phyloP scores from a whole-genome alignment of 2,797 vertebrate species.

The Paratrypauchen microcephalus region DNA sequence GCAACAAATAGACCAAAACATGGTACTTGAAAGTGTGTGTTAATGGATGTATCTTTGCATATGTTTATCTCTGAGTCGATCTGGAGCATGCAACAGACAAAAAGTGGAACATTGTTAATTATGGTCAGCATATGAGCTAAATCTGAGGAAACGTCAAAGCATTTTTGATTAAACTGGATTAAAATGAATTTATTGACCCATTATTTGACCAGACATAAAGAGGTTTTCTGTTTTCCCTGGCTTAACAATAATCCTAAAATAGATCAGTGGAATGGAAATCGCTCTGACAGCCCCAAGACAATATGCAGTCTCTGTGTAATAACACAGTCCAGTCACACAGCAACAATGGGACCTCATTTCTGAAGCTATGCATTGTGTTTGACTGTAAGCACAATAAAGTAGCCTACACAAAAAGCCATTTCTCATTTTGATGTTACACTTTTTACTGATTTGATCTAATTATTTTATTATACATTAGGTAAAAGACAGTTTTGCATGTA shows the following conservation, averaged over 20 bases:
- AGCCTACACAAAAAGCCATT: not conserved
- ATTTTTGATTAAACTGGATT: constrained; percentile 33
- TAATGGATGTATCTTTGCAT: too few relatives aligned
- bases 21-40: too few relatives aligned
- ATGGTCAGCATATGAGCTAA: not conserved
- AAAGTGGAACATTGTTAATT: not conserved
- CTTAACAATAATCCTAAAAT: constrained; percentile 43
- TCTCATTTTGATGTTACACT: constrained; percentile 20
- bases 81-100: not conserved
- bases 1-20: too few relatives aligned
- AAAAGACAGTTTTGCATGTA: not conserved
- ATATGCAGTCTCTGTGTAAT: constrained; percentile 29
- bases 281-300: constrained; percentile 41
- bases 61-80: too few relatives aligned
- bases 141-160: constrained; percentile 17
- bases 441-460: constrained; percentile 15
- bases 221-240: constrained; percentile 28
- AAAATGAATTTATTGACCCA: constrained; percentile 36
- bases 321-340: constrained; percentile 29
- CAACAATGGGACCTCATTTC: constrained; percentile 8
- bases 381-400: constrained; percentile 1
- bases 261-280: constrained; percentile 40
- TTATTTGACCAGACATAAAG: constrained; percentile 26
- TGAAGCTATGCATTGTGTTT: not conserved
- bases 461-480: constrained; percentile 19